Evolutionary conservation across 1,140 invertebrate genomes (phyloP).

Genomic region (Scylla paramamosain): DNA sequence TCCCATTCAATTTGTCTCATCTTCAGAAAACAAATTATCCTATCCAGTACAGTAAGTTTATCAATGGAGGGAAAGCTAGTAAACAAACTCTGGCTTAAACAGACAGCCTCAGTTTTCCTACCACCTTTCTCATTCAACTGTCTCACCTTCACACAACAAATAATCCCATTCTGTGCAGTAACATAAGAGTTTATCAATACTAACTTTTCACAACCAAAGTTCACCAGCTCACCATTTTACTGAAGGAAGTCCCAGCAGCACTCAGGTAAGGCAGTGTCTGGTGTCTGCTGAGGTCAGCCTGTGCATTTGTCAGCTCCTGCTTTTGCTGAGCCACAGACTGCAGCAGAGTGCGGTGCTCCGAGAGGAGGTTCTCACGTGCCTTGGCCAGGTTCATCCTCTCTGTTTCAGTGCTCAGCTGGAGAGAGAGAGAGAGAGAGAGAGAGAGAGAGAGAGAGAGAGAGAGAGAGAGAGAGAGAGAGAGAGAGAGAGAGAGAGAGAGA

Average conservation of each 20-base stretch:
- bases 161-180: background rate
- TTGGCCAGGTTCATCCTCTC: conserved; percentile 51
- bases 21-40: no score
- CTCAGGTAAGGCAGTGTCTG: background rate
- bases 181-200: background rate
- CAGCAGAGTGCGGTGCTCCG: conserved; percentile 47
- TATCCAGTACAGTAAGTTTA: no score
- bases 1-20: no score
- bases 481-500: background rate
- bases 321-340: conserved; percentile 56
- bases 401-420: conserved; percentile 52
- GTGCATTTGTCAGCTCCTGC: conserved; percentile 49
- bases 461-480: background rate
- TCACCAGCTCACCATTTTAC: background rate
- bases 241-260: background rate
- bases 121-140: no score
- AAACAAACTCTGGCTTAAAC: no score
- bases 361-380: conserved; percentile 59
- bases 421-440: background rate
- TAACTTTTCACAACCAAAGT: background rate
- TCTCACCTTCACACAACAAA: background rate
- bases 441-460: background rate
- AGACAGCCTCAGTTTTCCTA: no score
- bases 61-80: no score
- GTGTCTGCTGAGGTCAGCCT: conserved; percentile 23